Conservation (phyloP, 2,113 vertebrate genomes). For the Ahaetulla prasina region DNA sequence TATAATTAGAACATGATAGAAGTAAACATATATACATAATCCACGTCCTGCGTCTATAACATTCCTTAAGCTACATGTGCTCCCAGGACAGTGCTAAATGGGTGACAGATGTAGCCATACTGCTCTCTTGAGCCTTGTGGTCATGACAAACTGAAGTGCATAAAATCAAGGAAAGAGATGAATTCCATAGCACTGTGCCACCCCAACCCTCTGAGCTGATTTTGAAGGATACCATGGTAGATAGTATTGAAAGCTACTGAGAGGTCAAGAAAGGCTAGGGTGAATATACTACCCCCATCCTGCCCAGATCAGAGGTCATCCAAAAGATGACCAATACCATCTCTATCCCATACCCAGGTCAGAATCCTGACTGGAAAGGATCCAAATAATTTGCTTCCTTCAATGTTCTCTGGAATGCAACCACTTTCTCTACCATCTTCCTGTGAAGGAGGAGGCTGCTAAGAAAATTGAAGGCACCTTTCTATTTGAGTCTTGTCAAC, state of each 20-base stretch:
- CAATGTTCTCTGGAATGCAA: not conserved
- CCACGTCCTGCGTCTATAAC: not conserved
- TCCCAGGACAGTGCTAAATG: not conserved
- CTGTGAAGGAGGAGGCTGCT: no score
- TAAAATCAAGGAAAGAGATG: not conserved
- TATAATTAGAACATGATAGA: not conserved
- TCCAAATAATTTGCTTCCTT: not conserved
- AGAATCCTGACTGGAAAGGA: no score
- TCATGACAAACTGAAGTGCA: not conserved
- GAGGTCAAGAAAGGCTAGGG: not conserved
- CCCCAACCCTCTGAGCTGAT: not conserved
- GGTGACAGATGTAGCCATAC: not conserved
- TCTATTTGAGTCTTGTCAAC: no score
- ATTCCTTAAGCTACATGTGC: not conserved
- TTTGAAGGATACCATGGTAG: not conserved
- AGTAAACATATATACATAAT: not conserved
- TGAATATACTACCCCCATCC: not conserved
- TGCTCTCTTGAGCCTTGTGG: not conserved
- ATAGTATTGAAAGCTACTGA: not conserved
- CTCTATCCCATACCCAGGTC: no score
- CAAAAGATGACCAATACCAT: no score
- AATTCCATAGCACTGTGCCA: not conserved
- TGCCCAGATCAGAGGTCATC: not conserved
- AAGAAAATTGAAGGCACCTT: no score
- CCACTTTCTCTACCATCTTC: no score